Percentiles rank a stretch among this genome's conserved stretches.
These are phyloP conservation scores for Lanius ludovicianus DNA, from an alignment of 2,113 vertebrate genomes.

Conservation along the genomic window DNA sequence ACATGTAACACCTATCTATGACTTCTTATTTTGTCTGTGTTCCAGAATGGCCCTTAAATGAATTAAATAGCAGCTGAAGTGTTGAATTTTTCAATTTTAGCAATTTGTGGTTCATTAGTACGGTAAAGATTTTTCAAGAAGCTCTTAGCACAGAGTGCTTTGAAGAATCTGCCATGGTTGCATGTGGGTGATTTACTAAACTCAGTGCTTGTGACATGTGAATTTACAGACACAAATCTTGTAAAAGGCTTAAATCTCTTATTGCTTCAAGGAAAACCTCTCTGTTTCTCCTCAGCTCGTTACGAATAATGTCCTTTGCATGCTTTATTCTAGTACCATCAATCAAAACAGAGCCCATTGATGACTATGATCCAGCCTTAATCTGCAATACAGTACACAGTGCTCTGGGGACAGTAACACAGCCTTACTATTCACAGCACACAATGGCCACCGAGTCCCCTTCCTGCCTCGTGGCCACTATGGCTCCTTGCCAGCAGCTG, in stretches of 20 bases:
- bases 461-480: conserved; percentile 81
- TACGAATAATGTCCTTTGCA: conserved; percentile 23
- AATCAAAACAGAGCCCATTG: conserved; percentile 95
- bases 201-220: accelerated
- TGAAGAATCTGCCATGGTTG: not conserved
- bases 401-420: conserved; percentile 84
- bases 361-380: conserved; percentile 88
- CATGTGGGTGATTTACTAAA: not conserved
- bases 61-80: not conserved
- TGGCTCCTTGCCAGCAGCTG: conserved; percentile 90
- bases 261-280: conserved; percentile 14
- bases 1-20: not conserved
- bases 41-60: not conserved
- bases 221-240: not conserved
- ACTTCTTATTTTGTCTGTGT: not conserved
- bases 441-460: conserved; percentile 82
- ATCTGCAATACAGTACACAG: conserved; percentile 85
- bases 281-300: not conserved
- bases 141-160: not conserved
- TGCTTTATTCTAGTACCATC: conserved; percentile 85
- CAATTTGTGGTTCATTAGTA: not conserved
- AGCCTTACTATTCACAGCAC: conserved; percentile 87
- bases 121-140: not conserved
- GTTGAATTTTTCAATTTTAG: not conserved
- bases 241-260: not conserved